Evolutionary conservation across 1,140 invertebrate genomes (phyloP), one percentile per base, ranked within the genome.

Genomic region (Hylaeus anthracinus): DNA sequence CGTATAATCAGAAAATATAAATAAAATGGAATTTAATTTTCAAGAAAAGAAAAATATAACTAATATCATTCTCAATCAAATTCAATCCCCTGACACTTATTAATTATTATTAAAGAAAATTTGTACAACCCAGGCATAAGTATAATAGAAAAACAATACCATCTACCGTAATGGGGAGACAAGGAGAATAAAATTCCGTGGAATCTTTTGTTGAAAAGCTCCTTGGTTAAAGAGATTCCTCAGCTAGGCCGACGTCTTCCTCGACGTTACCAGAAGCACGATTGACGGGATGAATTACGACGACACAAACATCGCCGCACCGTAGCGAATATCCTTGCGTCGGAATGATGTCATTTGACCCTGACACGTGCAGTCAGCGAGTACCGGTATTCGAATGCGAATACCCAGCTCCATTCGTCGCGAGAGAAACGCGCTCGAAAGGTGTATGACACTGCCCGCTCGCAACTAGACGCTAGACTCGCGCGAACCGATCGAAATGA

Each of bases 271-370:
- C 61, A 82, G 61, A 72, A 84, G 61, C 65, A 83, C 69, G 75
- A 81, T 81, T 58, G 74, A 14, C 72, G 70, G 77, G 60, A 84
- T 83, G 66, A 90, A 85, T 88, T 88, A 85, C 70, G 72, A 79
- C 71, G 53, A 82, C 72, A 65, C 41, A 61, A 81, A 71, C 78
- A 72, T 64, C 69, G 61, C 26, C 79, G 14, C 64, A 70, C 64
- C 63, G 69, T 79, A 56, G 43, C 69, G 70, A 88, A 71, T 77
- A 89, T 90, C 82, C 86, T 88, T 86, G 86, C 83, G 74, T 88
- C 83, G 81, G 74, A 86, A 86, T 91, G 90, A 91, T 90, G 86
- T 88, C 89, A 88, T 79, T 55, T 84, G 88, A 88, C 89, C 90
- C 86, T 91, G 89, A 88, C 86, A 90, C 84, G 89, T 81, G 86